phyloP scores from a whole-genome alignment of 2,797 vertebrate species.

The Hippoglossus hippoglossus region DNA sequence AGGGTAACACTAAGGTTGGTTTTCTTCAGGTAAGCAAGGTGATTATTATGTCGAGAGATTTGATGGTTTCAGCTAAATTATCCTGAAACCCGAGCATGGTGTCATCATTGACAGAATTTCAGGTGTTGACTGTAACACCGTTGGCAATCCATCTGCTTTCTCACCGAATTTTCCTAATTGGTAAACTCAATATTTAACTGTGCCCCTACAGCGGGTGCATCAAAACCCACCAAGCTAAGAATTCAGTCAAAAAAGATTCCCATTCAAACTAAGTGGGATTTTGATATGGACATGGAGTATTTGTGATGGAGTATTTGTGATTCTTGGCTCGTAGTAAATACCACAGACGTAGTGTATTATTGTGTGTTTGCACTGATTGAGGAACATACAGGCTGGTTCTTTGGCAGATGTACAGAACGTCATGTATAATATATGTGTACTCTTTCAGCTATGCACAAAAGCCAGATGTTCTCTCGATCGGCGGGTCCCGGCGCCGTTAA shows the following conservation, averaged over 20 bases:
- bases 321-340: constrained; percentile 16
- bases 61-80: constrained; percentile 56
- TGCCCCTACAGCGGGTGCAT: constrained; percentile 23
- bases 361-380: constrained; percentile 72
- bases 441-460: constrained; percentile 85
- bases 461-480: constrained; percentile 84
- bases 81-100: constrained; percentile 40
- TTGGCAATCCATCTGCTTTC: constrained; percentile 73
- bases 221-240: constrained; percentile 17
- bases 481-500: constrained; percentile 70
- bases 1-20: constrained; percentile 40
- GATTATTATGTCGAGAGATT: constrained; percentile 53
- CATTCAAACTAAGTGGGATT: constrained; percentile 13
- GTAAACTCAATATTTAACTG: constrained; percentile 69
- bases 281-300: constrained; percentile 1
- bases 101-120: constrained; percentile 71
- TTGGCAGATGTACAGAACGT: constrained; percentile 83
- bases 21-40: constrained; percentile 40
- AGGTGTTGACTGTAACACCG: constrained; percentile 71
- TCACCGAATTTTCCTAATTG: constrained; percentile 53
- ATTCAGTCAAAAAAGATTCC: constrained; percentile 1
- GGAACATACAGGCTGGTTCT: constrained; percentile 69
- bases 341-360: constrained; percentile 35
- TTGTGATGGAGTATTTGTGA: constrained; percentile 18
- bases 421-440: constrained; percentile 85